phyloP scores from a whole-genome alignment of 2,113 vertebrate species.

The Heptranchias perlo region DNA sequence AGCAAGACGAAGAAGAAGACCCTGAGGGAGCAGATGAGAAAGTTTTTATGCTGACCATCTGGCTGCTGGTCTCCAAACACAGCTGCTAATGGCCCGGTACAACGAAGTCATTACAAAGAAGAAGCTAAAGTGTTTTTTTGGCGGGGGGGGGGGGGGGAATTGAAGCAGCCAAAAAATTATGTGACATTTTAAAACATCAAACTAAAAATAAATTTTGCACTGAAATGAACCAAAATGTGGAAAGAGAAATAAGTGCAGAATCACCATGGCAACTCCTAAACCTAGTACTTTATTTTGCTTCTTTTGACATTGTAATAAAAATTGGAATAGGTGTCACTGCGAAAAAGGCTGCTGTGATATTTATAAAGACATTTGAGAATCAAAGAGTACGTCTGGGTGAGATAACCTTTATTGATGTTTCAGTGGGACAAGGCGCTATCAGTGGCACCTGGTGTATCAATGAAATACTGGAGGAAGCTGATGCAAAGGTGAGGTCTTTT shows the following conservation, averaged over 20 bases:
- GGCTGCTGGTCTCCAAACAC: too few relatives aligned
- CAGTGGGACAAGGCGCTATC: constrained; percentile 97
- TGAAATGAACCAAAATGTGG: not conserved
- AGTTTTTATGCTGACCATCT: too few relatives aligned
- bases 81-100: too few relatives aligned
- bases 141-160: not conserved
- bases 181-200: not conserved
- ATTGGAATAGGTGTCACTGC: not conserved
- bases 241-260: not conserved
- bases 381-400: not conserved
- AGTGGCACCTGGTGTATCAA: constrained; percentile 89
- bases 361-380: not conserved
- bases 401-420: constrained; percentile 39
- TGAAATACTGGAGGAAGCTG: constrained; percentile 95
- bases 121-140: not conserved
- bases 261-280: not conserved
- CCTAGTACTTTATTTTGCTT: not conserved
- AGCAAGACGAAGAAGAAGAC: too few relatives aligned
- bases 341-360: constrained; percentile 10
- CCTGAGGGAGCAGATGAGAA: too few relatives aligned
- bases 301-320: not conserved
- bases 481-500: constrained; percentile 80
- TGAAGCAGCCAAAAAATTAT: not conserved
- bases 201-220: not conserved
- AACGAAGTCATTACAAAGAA: not conserved